Evolutionary conservation across 2,797 vertebrate genomes (phyloP).

Genomic region (Danio kyathit): DNA sequence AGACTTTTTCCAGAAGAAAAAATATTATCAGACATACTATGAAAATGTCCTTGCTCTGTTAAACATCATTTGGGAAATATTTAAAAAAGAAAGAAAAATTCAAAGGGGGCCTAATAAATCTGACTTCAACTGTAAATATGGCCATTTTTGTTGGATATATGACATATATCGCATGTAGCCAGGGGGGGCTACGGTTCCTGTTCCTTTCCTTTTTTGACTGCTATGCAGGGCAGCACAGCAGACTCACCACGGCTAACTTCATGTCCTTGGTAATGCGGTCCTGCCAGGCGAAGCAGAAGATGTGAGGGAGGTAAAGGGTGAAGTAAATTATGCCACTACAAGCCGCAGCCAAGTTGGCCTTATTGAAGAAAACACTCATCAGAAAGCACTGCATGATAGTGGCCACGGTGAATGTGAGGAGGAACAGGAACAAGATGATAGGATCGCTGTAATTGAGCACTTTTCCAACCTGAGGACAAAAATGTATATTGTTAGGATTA

Average conservation of each 20-base stretch:
- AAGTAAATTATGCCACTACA: constrained; percentile 97
- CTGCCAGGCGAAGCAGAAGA: constrained; percentile 95
- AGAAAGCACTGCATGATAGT: constrained; percentile 96
- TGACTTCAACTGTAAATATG: too few relatives aligned
- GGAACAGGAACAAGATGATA: constrained; percentile 90
- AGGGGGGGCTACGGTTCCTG: too few relatives aligned
- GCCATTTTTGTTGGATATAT: too few relatives aligned
- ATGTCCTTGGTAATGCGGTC: constrained; percentile 87
- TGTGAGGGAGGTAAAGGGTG: constrained; percentile 94
- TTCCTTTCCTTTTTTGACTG: too few relatives aligned
- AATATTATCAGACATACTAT: too few relatives aligned
- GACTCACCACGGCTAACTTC: constrained; percentile 84
- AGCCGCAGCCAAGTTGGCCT: constrained; percentile 96
- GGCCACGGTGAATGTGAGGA: constrained; percentile 87
- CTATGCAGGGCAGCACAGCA: background rate
- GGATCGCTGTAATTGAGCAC: constrained; percentile 93
- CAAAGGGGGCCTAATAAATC: too few relatives aligned
- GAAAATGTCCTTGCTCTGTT: too few relatives aligned
- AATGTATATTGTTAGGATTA: too few relatives aligned
- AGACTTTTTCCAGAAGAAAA: too few relatives aligned
- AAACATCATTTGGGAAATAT: too few relatives aligned
- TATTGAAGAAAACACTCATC: constrained; percentile 96
- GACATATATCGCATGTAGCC: too few relatives aligned
- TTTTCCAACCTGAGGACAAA: constrained; percentile 80
- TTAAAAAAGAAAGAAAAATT: too few relatives aligned